Conservation (phyloP, 2,113 vertebrate species). For the Grammomys dolichurus region DNA sequence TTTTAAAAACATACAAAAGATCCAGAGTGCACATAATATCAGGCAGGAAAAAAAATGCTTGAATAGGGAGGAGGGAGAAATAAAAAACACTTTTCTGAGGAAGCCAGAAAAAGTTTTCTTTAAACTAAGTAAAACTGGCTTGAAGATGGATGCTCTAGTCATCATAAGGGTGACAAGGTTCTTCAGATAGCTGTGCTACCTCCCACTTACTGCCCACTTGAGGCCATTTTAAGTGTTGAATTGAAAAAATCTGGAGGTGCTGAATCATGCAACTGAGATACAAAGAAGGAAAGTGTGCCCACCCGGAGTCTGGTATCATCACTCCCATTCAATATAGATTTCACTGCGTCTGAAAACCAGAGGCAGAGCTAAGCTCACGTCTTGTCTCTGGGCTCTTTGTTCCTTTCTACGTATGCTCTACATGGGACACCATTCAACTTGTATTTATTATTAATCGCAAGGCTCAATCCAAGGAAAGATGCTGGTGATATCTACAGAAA, state of each 20-base stretch:
- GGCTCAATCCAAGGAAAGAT: not conserved
- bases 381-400: not conserved
- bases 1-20: not conserved
- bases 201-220: not conserved
- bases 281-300: not conserved
- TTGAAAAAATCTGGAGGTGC: not conserved
- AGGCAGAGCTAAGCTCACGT: not conserved
- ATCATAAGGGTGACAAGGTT: not conserved
- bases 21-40: not conserved
- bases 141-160: not conserved
- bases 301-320: not conserved
- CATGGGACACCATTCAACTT: not conserved
- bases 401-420: not conserved
- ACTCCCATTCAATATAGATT: accelerated
- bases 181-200: not conserved
- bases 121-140: not conserved
- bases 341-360: not conserved
- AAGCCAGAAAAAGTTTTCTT: not conserved
- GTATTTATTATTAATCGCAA: not conserved
- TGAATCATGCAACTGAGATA: accelerated
- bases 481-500: not conserved
- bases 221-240: not conserved
- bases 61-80: not conserved
- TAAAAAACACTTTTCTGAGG: not conserved
- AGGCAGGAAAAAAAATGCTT: not conserved